These are phyloP conservation scores for Prolemur simus DNA, from an alignment of 2,113 vertebrate genomes.

Conservation along the genomic window DNA sequence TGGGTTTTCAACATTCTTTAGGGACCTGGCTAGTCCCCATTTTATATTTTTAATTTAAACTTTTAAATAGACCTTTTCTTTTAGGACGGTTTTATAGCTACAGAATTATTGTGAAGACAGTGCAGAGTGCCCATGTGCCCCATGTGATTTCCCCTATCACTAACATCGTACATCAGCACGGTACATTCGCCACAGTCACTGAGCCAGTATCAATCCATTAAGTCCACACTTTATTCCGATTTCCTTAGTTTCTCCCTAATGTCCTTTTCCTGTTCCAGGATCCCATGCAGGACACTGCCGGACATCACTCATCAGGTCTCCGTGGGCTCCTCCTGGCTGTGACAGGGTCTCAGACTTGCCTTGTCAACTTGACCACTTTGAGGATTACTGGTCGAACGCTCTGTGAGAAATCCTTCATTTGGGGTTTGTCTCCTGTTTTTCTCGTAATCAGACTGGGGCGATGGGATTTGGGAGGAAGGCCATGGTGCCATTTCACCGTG, in stretches of 20 bases:
- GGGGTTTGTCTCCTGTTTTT: not conserved
- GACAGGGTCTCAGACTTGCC: not conserved
- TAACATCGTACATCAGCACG: no score
- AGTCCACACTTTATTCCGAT: not conserved
- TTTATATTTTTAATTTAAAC: not conserved
- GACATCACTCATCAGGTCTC: rapidly evolving
- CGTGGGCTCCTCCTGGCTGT: not conserved
- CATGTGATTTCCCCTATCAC: rapidly evolving
- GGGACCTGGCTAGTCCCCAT: not conserved
- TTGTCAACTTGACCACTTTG: not conserved
- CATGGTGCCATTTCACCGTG: rapidly evolving
- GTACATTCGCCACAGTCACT: not conserved
- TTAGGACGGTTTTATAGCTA: not conserved
- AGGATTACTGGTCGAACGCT: rapidly evolving
- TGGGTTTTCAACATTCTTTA: not conserved
- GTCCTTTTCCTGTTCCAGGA: not conserved
- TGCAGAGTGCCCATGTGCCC: not conserved
- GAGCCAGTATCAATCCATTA: not conserved
- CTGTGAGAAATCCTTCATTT: rapidly evolving
- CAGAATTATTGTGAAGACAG: not conserved
- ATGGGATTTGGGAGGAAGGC: not conserved
- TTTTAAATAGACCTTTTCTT: not conserved
- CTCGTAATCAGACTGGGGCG: not conserved
- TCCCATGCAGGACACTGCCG: no score
- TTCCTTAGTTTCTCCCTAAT: not conserved